phyloP scores from a whole-genome alignment of 1,140 invertebrate species.

The Drosophila takahashii region DNA sequence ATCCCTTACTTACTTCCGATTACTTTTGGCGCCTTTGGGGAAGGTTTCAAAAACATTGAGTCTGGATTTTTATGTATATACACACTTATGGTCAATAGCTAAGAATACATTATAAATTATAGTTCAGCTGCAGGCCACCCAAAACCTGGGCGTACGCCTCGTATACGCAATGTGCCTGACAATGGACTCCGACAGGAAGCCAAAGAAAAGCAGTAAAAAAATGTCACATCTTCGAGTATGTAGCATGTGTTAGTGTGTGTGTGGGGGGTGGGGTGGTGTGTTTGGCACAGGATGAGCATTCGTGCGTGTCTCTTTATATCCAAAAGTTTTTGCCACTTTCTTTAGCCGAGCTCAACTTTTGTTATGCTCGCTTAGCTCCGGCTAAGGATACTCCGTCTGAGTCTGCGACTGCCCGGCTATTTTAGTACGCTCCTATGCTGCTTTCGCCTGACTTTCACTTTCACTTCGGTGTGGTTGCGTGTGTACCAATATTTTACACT shows the following conservation, averaged over 20 bases:
- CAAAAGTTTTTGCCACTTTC: conserved; percentile 80
- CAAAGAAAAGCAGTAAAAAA: conserved; percentile 62
- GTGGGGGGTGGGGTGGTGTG: conserved; percentile 46
- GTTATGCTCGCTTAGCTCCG: conserved; percentile 71
- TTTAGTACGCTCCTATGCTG: conserved; percentile 56
- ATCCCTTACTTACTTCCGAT: not conserved
- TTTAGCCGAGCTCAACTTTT: conserved; percentile 74
- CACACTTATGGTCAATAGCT: conserved; percentile 33
- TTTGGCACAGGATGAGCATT: conserved; percentile 37
- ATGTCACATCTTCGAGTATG: conserved; percentile 53
- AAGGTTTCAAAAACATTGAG: conserved; percentile 2
- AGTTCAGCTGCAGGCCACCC: conserved; percentile 51
- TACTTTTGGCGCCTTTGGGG: conserved; percentile 27
- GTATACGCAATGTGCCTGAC: conserved; percentile 75
- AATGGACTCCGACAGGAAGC: conserved; percentile 62
- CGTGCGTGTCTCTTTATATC: conserved; percentile 79
- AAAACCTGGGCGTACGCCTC: conserved; percentile 39
- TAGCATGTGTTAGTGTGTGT: conserved; percentile 27
- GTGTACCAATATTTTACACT: conserved; percentile 63
- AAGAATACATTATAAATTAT: conserved; percentile 78
- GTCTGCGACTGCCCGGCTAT: conserved; percentile 27
- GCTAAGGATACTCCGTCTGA: conserved; percentile 9
- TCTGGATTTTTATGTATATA: conserved; percentile 10
- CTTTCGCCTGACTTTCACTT: conserved; percentile 56
- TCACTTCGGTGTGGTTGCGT: conserved; percentile 30